Conservation (phyloP, 2,113 vertebrate genomes). For the Gulo gulo region DNA sequence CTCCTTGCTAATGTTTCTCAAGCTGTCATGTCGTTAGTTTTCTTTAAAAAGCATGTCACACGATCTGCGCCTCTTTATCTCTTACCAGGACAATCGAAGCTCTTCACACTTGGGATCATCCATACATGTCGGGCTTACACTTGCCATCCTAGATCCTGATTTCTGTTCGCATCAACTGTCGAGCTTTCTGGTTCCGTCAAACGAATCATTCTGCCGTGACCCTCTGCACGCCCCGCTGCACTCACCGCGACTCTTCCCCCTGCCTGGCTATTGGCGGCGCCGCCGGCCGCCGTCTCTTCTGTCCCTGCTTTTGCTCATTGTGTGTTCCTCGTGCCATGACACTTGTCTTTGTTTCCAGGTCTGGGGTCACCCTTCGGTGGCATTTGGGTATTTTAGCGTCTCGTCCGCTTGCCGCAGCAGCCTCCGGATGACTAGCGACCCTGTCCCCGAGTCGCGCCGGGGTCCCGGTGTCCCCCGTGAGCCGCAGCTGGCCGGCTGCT, state of each 20-base stretch:
- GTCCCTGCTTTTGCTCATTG: background rate
- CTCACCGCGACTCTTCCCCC: background rate
- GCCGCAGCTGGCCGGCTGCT: no score
- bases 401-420: background rate
- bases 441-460: no score
- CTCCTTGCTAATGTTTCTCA: background rate
- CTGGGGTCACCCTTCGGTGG: background rate
- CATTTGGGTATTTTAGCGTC: background rate
- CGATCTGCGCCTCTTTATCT: background rate
- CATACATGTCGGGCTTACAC: accelerated
- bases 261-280: background rate
- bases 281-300: background rate
- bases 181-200: background rate
- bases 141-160: background rate
- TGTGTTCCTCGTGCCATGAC: background rate
- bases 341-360: background rate
- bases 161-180: background rate
- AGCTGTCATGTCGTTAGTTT: background rate
- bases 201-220: no score
- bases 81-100: background rate
- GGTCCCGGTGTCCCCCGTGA: no score
- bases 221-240: background rate
- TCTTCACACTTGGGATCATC: background rate
- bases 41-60: background rate
- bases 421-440: no score